phyloP scores from a whole-genome alignment of 2,888 invertebrate species.

The Chrysina gloriosa region DNA sequence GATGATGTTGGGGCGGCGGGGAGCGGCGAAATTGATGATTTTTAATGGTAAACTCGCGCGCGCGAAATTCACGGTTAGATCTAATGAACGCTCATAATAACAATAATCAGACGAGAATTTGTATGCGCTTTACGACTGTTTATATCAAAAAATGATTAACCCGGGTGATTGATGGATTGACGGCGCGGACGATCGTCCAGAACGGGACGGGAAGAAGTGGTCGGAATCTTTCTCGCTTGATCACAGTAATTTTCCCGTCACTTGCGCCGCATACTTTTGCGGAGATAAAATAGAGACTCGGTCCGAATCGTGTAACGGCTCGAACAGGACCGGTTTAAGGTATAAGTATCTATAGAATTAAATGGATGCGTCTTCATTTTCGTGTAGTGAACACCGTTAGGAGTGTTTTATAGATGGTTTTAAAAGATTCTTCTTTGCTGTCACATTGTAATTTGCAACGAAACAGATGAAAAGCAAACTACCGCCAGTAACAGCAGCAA shows the following conservation, averaged over 20 bases:
- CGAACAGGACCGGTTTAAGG: not conserved
- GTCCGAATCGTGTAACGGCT: not conserved
- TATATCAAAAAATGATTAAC: conserved; percentile 55
- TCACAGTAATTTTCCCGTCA: conserved; percentile 66
- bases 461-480: not conserved
- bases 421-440: not conserved
- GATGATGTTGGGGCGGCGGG: conserved; percentile 15
- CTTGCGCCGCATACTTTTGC: conserved; percentile 42
- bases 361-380: too few relatives aligned
- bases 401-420: not conserved
- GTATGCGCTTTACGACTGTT: conserved; percentile 64
- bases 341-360: not conserved
- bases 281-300: conserved; percentile 20
- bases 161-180: conserved; percentile 64
- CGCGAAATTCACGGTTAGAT: conserved; percentile 60
- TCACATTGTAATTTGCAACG: not conserved
- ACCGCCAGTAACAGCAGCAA: too few relatives aligned
- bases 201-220: conserved; percentile 21
- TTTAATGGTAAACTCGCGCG: conserved; percentile 48
- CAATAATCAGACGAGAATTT: conserved; percentile 63
- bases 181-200: conserved; percentile 48
- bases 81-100: conserved; percentile 63
- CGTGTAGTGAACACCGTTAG: too few relatives aligned
- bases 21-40: conserved; percentile 26
- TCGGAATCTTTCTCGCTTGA: conserved; percentile 57